Evolutionary conservation across 2,113 vertebrate genomes (phyloP).

Genomic region (Menura novaehollandiae): DNA sequence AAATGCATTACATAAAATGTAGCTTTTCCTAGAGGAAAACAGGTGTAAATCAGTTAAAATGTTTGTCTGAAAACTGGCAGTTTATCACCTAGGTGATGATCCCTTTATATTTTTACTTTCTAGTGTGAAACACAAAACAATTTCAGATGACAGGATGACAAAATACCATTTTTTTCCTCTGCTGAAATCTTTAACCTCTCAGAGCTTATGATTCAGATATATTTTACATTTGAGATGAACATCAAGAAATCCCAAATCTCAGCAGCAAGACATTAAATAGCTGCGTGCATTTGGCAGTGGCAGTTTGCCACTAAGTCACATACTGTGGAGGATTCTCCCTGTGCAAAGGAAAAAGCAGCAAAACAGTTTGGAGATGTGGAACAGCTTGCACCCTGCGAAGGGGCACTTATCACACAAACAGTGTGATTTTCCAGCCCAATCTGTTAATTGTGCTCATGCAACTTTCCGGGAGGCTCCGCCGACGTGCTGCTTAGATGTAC

Average conservation of each 20-base stretch:
- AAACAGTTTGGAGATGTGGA: background rate
- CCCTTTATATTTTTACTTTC: conserved; percentile 69
- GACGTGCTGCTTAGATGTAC: background rate
- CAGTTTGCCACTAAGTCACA: conserved; percentile 1
- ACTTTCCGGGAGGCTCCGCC: background rate
- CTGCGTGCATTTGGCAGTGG: background rate
- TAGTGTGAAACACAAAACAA: conserved; percentile 64
- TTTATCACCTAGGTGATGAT: conserved; percentile 72
- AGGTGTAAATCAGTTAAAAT: conserved; percentile 71
- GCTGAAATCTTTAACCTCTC: conserved; percentile 57
- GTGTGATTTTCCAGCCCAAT: conserved; percentile 37
- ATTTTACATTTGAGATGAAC: conserved; percentile 68
- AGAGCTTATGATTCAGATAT: conserved; percentile 38
- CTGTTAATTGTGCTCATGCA: conserved; percentile 32
- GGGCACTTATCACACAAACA: conserved; percentile 32
- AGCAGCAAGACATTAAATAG: conserved; percentile 45
- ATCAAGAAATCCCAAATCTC: conserved; percentile 48
- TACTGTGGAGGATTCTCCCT: conserved; percentile 22
- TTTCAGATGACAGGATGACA: conserved; percentile 65
- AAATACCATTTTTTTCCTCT: conserved; percentile 27
- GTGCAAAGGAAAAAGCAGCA: conserved; percentile 1
- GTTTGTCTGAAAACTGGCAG: conserved; percentile 60
- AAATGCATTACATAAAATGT: conserved; percentile 59
- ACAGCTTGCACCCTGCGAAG: conserved; percentile 4
- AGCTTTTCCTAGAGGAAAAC: conserved; percentile 63